Base-by-base conservation (phyloP, 2,888 invertebrate species). In the Lathronympha strigana region DNA sequence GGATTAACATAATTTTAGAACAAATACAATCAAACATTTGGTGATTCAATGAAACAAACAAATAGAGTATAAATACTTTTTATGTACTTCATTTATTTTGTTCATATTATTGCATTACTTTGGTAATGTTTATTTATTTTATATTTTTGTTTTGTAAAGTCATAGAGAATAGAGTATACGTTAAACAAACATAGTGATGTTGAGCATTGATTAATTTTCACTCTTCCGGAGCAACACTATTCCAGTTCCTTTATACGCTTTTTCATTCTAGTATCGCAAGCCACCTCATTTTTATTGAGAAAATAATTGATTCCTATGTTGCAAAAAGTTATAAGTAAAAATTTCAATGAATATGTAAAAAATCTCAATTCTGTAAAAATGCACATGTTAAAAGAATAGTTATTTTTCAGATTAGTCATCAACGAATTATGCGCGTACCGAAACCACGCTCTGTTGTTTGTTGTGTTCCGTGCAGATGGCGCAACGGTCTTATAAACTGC, bases 401-500 rank as follows among this genome's bases (percentile, higher is more conserved):
- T 1, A n/a, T 8, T 1, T 13, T 21, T 19, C 8, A 8, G 1
- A 25, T 28, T 19, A 23, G 8, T 36, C 6, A 13, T 28, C 13
- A 17, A 36, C 21, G 19, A 19, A 8, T 61, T 40, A 55, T 81
- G 80, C 78, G 75, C 86, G 50, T 21, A 82, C 78, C 51, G 83
- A 72, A 87, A 76, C 73, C 68, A 47, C 67, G 66, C 70, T 70
- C 74, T 77, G 72, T 81, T 88, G 87, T 84, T 86, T 86, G 78
- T 76, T 83, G 75, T 80, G 79, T 82, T 82, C 43, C 58, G 82
- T 79, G 85, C 87, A 92, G 92, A 91, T 91, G 92, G 91, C 92
- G 91, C 87, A 83, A 80, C 83, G 81, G 80, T 82, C 86, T 87
- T 87, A 86, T 88, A 89, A 88, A 92, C 89, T 91, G 92, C 92